phyloP scores from a whole-genome alignment of 1,140 invertebrate genomes.

The Sycophaga agraensis region DNA sequence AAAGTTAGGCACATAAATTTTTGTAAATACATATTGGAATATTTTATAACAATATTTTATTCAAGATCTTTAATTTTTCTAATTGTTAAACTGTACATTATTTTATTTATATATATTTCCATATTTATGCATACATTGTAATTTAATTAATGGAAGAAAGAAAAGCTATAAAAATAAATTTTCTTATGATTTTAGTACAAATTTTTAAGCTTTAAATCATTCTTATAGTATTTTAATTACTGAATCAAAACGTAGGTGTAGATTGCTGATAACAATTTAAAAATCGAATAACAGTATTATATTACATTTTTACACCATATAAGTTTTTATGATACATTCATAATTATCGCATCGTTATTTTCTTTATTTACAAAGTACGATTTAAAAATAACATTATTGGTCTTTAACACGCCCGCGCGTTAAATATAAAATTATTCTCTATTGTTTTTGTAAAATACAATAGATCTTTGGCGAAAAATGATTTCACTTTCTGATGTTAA shows the following conservation, averaged over 20 bases:
- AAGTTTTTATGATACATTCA: not conserved
- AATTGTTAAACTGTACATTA: too few relatives aligned
- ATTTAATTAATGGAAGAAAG: too few relatives aligned
- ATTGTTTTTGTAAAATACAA: conserved; percentile 10
- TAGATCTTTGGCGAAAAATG: conserved; percentile 20
- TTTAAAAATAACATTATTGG: conserved; percentile 14
- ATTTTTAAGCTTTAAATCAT: not conserved
- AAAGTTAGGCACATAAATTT: too few relatives aligned
- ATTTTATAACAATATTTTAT: too few relatives aligned
- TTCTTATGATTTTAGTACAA: too few relatives aligned
- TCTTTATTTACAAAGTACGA: conserved; percentile 19
- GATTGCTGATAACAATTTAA: not conserved
- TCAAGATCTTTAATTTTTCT: too few relatives aligned
- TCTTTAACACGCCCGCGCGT: conserved; percentile 9
- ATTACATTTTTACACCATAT: conserved; percentile 12
- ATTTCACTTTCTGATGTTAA: not conserved
- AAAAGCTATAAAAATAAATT: too few relatives aligned
- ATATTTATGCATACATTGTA: not conserved
- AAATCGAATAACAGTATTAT: not conserved
- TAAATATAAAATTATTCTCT: conserved; percentile 11
- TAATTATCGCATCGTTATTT: conserved; percentile 5
- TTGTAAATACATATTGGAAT: too few relatives aligned
- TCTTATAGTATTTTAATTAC: not conserved
- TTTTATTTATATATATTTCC: not conserved
- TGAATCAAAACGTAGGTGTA: not conserved